Conservation (phyloP, 2,888 invertebrate species). For the Lasioglossum morio region DNA sequence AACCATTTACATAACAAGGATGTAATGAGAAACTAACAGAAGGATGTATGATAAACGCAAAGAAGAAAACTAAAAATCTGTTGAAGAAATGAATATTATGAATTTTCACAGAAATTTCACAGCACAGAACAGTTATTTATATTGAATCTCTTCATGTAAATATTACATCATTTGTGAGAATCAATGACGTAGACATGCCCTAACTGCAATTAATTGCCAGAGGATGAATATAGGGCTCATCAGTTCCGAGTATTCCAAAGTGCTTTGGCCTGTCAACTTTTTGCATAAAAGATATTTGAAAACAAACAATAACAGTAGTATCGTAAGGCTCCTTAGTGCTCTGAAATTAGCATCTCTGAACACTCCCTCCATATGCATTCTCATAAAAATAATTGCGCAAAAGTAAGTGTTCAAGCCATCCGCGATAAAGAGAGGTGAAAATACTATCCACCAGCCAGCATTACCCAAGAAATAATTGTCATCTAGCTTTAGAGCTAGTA, state of each 20-base stretch:
- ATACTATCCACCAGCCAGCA: conserved; percentile 94
- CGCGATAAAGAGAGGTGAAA: conserved; percentile 95
- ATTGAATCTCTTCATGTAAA: neutral
- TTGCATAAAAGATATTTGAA: conserved; percentile 96
- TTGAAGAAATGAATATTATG: neutral
- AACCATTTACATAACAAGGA: neutral
- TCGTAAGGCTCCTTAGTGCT: conserved; percentile 93
- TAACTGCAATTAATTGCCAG: conserved; percentile 94
- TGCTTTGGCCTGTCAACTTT: conserved; percentile 92
- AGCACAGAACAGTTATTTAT: neutral
- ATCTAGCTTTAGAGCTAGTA: conserved; percentile 93
- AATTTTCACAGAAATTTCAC: neutral
- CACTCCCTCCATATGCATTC: conserved; percentile 93
- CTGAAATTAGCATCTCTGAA: conserved; percentile 92
- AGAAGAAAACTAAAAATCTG: neutral
- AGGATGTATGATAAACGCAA: neutral
- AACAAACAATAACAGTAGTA: conserved; percentile 93
- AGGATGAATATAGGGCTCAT: conserved; percentile 96
- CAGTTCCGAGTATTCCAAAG: conserved; percentile 95
- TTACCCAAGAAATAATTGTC: conserved; percentile 84
- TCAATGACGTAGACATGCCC: conserved; percentile 94
- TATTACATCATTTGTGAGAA: conserved; percentile 19
- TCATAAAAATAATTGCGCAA: conserved; percentile 96
- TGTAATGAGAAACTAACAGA: neutral
- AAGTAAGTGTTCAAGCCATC: conserved; percentile 98